Conservation (phyloP, 2,797 vertebrate species). For the Lagorchestes hirsutus region DNA sequence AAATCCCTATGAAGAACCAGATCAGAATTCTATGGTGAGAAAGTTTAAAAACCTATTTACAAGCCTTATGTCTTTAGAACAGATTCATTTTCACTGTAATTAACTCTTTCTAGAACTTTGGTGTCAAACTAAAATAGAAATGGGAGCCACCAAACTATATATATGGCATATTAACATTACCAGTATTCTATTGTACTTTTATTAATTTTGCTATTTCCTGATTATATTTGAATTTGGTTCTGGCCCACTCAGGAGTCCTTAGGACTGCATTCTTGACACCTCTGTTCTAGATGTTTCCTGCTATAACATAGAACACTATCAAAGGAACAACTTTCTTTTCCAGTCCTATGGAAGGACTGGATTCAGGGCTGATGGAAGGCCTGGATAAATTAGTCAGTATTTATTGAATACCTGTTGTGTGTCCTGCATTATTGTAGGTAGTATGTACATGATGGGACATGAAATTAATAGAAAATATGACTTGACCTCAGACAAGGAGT, state of each 20-base stretch:
- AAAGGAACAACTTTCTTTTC: slow-evolving; percentile 6
- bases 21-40: slow-evolving; percentile 92
- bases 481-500: neutral
- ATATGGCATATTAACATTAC: neutral
- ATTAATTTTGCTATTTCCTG: neutral
- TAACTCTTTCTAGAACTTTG: neutral
- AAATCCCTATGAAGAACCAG: slow-evolving; percentile 91
- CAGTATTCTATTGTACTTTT: neutral
- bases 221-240: neutral
- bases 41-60: slow-evolving; percentile 31
- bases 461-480: neutral
- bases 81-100: slow-evolving; percentile 6
- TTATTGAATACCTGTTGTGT: neutral
- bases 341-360: neutral
- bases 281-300: neutral
- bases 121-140: neutral
- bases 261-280: neutral
- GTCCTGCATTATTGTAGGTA: neutral
- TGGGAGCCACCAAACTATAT: neutral
- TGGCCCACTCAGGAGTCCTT: neutral
- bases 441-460: neutral
- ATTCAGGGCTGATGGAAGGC: neutral
- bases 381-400: neutral
- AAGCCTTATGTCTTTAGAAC: neutral
- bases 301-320: slow-evolving; percentile 25